These are phyloP conservation scores for Ispidina lecontei DNA, from an alignment of 2,797 vertebrate genomes.

Conservation along the genomic window DNA sequence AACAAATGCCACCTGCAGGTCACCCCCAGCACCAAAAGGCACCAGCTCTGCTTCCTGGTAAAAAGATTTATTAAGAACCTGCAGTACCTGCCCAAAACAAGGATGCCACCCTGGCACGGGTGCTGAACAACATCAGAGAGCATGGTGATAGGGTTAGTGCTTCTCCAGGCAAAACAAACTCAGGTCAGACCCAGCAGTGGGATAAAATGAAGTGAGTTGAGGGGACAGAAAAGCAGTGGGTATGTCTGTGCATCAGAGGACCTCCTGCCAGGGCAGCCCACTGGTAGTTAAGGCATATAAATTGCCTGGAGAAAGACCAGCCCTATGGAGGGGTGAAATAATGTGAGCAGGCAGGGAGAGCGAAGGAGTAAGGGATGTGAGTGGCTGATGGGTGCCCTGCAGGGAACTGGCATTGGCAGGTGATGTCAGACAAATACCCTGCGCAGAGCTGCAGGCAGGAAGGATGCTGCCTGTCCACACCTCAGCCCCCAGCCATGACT, in stretches of 20 bases:
- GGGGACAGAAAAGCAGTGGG: neutral
- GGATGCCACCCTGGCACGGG: neutral
- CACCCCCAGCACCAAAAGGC: neutral
- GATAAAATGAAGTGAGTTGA: rapidly evolving
- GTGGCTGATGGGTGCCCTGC: neutral
- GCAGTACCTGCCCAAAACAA: neutral
- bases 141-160: neutral
- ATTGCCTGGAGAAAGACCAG: neutral
- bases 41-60: neutral
- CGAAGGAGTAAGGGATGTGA: rapidly evolving
- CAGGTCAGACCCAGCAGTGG: neutral
- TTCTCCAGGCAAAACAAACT: neutral
- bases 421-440: rapidly evolving
- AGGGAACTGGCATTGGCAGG: neutral
- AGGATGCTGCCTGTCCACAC: neutral
- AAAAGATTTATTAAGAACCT: constrained; percentile 67
- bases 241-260: rapidly evolving
- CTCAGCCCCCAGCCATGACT: neutral
- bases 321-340: neutral
- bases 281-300: neutral
- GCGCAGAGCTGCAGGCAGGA: neutral
- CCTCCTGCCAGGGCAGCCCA: rapidly evolving
- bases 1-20: neutral
- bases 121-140: rapidly evolving
- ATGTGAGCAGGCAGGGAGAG: neutral